Percentiles rank a stretch among this genome's conserved stretches.
phyloP scores from a whole-genome alignment of 2,888 invertebrate genomes.

The Nineta flava region DNA sequence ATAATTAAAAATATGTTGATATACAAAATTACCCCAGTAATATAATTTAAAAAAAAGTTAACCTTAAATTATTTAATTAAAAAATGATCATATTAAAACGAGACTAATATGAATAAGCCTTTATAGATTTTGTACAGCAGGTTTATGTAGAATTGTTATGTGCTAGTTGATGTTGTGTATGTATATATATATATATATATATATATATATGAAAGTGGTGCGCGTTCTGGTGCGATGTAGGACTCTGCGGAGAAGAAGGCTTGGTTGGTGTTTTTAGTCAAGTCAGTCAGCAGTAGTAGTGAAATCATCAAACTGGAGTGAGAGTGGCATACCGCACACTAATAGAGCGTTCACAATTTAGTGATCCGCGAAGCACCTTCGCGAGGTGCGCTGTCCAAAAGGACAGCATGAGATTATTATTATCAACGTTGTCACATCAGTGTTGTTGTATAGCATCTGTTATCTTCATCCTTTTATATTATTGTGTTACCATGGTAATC shows the following conservation, averaged over 20 bases:
- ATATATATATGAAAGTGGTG: not conserved
- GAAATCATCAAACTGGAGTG: conserved; percentile 1
- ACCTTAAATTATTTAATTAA: too few relatives aligned
- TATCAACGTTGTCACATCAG: not conserved
- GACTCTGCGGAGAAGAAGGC: not conserved
- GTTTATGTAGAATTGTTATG: not conserved
- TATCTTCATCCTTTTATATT: not conserved
- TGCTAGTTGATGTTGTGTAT: not conserved
- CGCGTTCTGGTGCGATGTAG: not conserved
- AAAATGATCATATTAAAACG: not conserved
- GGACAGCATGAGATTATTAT: not conserved
- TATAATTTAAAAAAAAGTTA: too few relatives aligned
- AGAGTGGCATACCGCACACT: not conserved
- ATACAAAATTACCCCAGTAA: too few relatives aligned
- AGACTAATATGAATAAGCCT: not conserved
- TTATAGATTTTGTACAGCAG: not conserved
- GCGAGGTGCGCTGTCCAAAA: conserved; percentile 1
- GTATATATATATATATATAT: not conserved
- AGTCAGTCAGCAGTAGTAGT: not conserved
- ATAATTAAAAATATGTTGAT: too few relatives aligned
- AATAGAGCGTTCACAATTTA: not conserved
- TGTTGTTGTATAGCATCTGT: not conserved
- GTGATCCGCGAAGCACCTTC: not conserved
- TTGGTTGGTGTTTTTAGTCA: not conserved
- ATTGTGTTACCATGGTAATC: conserved; percentile 1